Evolutionary conservation across 2,888 invertebrate genomes (phyloP).

Genomic region (Disparrhopalites patrizii): DNA sequence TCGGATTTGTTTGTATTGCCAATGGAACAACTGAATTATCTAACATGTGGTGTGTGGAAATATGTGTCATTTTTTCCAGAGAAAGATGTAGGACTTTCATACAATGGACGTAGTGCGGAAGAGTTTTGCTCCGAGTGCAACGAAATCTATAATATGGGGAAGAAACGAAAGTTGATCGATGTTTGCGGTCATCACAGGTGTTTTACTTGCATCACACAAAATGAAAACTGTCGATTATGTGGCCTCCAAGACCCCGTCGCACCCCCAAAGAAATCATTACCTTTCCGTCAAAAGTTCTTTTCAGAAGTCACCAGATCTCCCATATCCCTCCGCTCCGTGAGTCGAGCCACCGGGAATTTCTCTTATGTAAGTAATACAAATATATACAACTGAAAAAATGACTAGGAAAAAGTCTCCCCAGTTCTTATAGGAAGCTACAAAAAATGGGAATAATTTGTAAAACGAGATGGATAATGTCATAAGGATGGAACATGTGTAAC

Average conservation of each 20-base stretch:
- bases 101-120: slow-evolving; percentile 5
- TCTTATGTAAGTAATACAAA: slow-evolving; percentile 63
- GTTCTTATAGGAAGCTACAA: too few species aligned
- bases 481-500: too few species aligned
- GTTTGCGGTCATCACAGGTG: slow-evolving; percentile 93
- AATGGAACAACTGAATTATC: too few species aligned
- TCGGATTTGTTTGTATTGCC: not conserved
- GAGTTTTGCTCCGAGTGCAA: slow-evolving; percentile 23
- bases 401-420: too few species aligned
- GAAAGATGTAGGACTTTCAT: slow-evolving; percentile 21
- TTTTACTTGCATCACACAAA: slow-evolving; percentile 90
- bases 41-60: not conserved
- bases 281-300: slow-evolving; percentile 29
- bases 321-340: slow-evolving; percentile 53
- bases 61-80: slow-evolving; percentile 8
- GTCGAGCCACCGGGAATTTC: slow-evolving; percentile 65
- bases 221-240: slow-evolving; percentile 86
- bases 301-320: slow-evolving; percentile 19
- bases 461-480: too few species aligned
- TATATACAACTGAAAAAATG: too few species aligned
- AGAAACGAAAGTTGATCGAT: slow-evolving; percentile 90
- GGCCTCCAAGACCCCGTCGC: slow-evolving; percentile 49
- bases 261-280: slow-evolving; percentile 40
- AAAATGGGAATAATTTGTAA: too few species aligned
- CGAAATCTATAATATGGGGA: slow-evolving; percentile 64